phyloP scores from a whole-genome alignment of 2,888 invertebrate species.

The Euphydryas editha region DNA sequence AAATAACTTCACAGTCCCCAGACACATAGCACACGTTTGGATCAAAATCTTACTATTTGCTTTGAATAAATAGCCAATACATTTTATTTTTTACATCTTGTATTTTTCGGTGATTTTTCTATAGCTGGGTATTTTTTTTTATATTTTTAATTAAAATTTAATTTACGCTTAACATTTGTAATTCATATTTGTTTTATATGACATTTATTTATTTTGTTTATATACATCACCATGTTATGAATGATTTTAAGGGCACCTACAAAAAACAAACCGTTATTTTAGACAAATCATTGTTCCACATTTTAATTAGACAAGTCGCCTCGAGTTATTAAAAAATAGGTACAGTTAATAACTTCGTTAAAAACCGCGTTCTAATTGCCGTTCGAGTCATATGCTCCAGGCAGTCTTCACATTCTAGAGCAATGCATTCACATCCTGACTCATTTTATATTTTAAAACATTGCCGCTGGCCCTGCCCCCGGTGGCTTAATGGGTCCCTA shows the following conservation, averaged over 20 bases:
- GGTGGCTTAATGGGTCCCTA: constrained; percentile 39
- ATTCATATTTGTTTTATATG: neutral
- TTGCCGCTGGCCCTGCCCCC: constrained; percentile 32
- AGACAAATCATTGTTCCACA: constrained; percentile 45
- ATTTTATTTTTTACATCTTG: no score
- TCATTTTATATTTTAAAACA: constrained; percentile 36
- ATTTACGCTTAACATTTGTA: neutral
- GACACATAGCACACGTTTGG: no score
- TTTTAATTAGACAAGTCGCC: constrained; percentile 64
- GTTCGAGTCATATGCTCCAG: constrained; percentile 36
- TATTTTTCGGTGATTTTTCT: no score
- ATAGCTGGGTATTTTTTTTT: no score
- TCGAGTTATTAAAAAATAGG: constrained; percentile 55
- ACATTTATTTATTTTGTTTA: neutral
- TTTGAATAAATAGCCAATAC: no score
- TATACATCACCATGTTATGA: neutral
- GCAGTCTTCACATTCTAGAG: constrained; percentile 41
- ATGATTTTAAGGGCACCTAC: constrained; percentile 14
- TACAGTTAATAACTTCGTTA: constrained; percentile 54
- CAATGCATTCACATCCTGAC: constrained; percentile 39
- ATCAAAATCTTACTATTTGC: no score
- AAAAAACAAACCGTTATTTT: constrained; percentile 67
- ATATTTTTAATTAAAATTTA: no score
- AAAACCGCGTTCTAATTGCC: constrained; percentile 45
- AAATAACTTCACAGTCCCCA: no score